Conservation (phyloP, 2,888 invertebrate genomes). For the Napeogenes inachia region DNA sequence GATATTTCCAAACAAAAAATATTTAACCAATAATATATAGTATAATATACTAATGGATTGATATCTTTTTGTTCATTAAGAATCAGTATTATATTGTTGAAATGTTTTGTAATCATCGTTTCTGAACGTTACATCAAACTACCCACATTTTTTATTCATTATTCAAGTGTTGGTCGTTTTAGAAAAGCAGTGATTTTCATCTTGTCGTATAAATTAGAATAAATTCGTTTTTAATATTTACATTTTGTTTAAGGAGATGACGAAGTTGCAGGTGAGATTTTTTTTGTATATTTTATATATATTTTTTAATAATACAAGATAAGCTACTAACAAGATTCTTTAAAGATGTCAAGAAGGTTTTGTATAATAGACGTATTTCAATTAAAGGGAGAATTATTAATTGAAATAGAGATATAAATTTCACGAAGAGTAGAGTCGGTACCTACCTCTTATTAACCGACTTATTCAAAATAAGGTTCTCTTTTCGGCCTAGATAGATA, state of each 20-base stretch:
- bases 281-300: neutral
- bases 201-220: slow-evolving; percentile 19
- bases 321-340: neutral
- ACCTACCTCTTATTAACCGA: no score
- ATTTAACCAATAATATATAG: no score
- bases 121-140: no score
- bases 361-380: no score
- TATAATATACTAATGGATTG: slow-evolving; percentile 3
- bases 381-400: no score
- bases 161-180: slow-evolving; percentile 2
- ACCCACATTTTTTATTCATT: slow-evolving; percentile 8
- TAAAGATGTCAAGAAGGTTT: no score
- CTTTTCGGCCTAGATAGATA: no score
- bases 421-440: no score
- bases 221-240: slow-evolving; percentile 5
- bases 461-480: no score
- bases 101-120: neutral
- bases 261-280: slow-evolving; percentile 14
- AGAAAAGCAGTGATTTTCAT: slow-evolving; percentile 2
- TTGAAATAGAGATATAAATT: no score
- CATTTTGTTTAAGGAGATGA: slow-evolving; percentile 8
- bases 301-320: slow-evolving; percentile 1
- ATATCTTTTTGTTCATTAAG: slow-evolving; percentile 9
- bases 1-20: no score
- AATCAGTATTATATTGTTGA: neutral